A percentile compares a stretch with the other conserved stretches of the same genome.
Conservation (phyloP, 2,113 vertebrate species). For the Ophiodon elongatus region DNA sequence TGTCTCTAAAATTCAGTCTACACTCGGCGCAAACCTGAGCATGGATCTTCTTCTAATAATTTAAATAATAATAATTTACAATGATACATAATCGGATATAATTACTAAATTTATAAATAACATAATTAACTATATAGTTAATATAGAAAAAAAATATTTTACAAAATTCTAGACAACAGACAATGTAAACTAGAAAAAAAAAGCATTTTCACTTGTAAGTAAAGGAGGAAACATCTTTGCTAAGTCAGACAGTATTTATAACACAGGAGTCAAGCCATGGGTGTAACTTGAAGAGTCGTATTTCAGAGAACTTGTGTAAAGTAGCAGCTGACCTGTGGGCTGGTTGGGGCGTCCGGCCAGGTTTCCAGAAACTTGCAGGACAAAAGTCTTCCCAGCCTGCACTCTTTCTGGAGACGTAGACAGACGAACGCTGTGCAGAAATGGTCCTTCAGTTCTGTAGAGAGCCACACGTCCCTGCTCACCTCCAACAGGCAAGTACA, state of each 20-base stretch:
- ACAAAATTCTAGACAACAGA: background rate
- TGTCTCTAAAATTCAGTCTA: background rate
- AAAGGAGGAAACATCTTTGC: background rate
- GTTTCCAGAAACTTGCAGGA: constrained; percentile 67
- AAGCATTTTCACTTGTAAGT: background rate
- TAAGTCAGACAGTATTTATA: background rate
- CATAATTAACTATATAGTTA: background rate
- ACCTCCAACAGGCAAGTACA: constrained; percentile 48
- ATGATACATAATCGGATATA: background rate
- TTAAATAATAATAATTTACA: background rate
- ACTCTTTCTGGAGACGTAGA: constrained; percentile 43
- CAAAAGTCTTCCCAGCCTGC: constrained; percentile 60
- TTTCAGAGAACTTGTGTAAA: constrained; percentile 14
- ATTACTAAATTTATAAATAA: background rate
- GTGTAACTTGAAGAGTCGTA: background rate
- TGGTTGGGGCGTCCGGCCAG: constrained; percentile 54
- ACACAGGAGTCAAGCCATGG: background rate
- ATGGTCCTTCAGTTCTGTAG: constrained; percentile 65
- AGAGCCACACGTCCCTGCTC: constrained; percentile 43
- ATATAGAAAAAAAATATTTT: background rate
- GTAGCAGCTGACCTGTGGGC: constrained; percentile 68
- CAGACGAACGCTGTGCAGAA: constrained; percentile 56
- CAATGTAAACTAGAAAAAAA: background rate
- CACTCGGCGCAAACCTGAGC: background rate
- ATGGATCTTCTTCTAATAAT: background rate